Conservation (phyloP, 2,888 invertebrate species). For the Polyploca ridens region DNA sequence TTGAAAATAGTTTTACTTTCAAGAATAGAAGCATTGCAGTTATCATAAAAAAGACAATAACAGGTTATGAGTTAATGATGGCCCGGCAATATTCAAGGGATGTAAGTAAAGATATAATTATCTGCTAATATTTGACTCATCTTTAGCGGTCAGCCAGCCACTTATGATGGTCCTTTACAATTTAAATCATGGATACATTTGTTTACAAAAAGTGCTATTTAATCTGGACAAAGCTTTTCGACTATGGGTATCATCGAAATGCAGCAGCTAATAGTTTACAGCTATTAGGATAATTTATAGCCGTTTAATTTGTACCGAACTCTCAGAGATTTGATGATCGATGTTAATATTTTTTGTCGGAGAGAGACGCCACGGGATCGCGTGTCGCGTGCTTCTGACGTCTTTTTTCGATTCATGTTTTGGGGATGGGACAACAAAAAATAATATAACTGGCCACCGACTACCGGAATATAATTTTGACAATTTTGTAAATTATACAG, state of each 20-base stretch:
- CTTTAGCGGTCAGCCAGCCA: slow-evolving; percentile 51
- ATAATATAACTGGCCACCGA: slow-evolving; percentile 75
- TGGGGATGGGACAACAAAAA: slow-evolving; percentile 76
- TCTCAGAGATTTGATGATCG: slow-evolving; percentile 78
- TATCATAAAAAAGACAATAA: slow-evolving; percentile 10
- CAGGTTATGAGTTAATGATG: slow-evolving; percentile 17
- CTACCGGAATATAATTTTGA: slow-evolving; percentile 83
- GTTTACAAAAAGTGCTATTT: slow-evolving; percentile 23
- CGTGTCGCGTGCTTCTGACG: slow-evolving; percentile 80
- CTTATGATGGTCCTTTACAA: slow-evolving; percentile 35
- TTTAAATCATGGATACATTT: slow-evolving; percentile 30
- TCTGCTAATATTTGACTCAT: slow-evolving; percentile 51
- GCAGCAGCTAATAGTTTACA: slow-evolving; percentile 62
- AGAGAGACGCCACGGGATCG: slow-evolving; percentile 59
- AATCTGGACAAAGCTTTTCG: slow-evolving; percentile 52
- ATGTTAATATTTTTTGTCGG: slow-evolving; percentile 65
- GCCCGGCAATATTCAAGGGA: not conserved
- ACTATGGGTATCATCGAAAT: slow-evolving; percentile 45
- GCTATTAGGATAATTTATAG: slow-evolving; percentile 83
- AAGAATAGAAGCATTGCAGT: no score
- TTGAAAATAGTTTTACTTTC: no score
- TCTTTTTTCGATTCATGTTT: slow-evolving; percentile 68
- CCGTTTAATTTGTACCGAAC: slow-evolving; percentile 76
- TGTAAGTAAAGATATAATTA: slow-evolving; percentile 34
- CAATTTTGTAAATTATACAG: slow-evolving; percentile 82